Percentiles rank a stretch among this genome's conserved stretches.
These are phyloP conservation scores for Desoria tigrina DNA, from an alignment of 2,888 invertebrate genomes.

Conservation along the genomic window DNA sequence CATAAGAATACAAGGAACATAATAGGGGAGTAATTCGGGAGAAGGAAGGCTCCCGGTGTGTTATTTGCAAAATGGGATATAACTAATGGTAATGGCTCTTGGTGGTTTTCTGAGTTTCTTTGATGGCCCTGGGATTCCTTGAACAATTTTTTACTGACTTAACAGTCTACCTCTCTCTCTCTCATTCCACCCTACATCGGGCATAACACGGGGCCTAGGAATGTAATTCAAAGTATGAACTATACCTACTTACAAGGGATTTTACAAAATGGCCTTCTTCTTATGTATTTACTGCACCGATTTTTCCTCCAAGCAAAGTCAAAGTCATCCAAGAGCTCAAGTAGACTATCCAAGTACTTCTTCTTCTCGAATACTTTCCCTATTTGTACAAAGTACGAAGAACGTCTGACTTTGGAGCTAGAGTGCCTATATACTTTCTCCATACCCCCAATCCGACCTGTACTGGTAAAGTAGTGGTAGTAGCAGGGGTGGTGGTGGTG, in stretches of 20 bases:
- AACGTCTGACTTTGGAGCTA: too few species aligned
- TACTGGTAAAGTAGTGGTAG: too few species aligned
- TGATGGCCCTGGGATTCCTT: conserved; percentile 16
- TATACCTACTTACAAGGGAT: conserved; percentile 1
- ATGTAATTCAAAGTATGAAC: too few species aligned
- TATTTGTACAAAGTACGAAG: too few species aligned
- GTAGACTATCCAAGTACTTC: too few species aligned
- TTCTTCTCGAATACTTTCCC: too few species aligned
- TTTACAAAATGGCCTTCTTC: not conserved
- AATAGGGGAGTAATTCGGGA: conserved; percentile 10
- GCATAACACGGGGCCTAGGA: not conserved
- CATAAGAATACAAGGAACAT: conserved; percentile 2
- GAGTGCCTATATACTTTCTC: too few species aligned
- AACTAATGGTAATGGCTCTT: conserved; percentile 23
- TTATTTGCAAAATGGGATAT: conserved; percentile 25
- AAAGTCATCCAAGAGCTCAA: too few species aligned
- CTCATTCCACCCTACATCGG: conserved; percentile 2
- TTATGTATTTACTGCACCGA: conserved; percentile 2
- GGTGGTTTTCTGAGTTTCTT: conserved; percentile 15
- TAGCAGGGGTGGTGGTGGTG: too few species aligned
- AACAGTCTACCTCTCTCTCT: conserved; percentile 10
- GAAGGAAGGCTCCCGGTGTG: conserved; percentile 18
- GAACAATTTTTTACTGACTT: conserved; percentile 20
- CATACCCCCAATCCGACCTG: too few species aligned
- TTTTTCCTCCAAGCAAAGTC: not conserved